Conservation (phyloP, 1,140 invertebrate genomes). For the Agrilus planipennis region DNA sequence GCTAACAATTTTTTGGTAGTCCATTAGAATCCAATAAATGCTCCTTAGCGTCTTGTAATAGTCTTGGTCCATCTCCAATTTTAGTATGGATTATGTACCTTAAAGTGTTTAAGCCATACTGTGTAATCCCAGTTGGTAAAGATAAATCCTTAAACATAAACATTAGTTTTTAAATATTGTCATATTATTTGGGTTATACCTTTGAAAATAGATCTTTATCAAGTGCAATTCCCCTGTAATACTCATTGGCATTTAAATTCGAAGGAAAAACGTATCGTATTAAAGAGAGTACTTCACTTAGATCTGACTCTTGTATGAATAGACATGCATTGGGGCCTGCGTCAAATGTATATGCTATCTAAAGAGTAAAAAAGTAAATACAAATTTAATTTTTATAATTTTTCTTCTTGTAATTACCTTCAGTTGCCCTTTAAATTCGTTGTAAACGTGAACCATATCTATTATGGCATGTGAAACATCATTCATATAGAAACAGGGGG, state of each 20-base stretch:
- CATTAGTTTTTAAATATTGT: too few relatives aligned
- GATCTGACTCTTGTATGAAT: slow-evolving; percentile 68
- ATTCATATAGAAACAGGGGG: slow-evolving; percentile 88
- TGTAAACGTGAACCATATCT: slow-evolving; percentile 72
- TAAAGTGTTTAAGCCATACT: slow-evolving; percentile 43
- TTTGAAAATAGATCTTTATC: not conserved
- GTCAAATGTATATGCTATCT: slow-evolving; percentile 94
- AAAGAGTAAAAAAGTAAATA: slow-evolving; percentile 21
- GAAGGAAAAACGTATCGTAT: slow-evolving; percentile 64
- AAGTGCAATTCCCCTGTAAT: slow-evolving; percentile 39
- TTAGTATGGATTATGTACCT: slow-evolving; percentile 79
- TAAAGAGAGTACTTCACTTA: slow-evolving; percentile 51
- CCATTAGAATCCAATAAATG: slow-evolving; percentile 46
- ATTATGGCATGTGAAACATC: slow-evolving; percentile 72
- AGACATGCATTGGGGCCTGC: slow-evolving; percentile 94
- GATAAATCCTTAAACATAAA: slow-evolving; percentile 31
- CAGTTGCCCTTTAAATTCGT: slow-evolving; percentile 45
- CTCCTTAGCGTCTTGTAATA: slow-evolving; percentile 30
- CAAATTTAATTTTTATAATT: not conserved
- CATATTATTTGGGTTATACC: too few relatives aligned
- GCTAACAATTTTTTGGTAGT: slow-evolving; percentile 33
- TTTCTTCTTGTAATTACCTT: slow-evolving; percentile 40
- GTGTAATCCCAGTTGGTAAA: slow-evolving; percentile 33
- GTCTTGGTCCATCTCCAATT: slow-evolving; percentile 57
- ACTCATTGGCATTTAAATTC: slow-evolving; percentile 33